Percentiles rank a stretch among this genome's conserved stretches.
phyloP scores from a whole-genome alignment of 1,140 invertebrate genomes.

The Drosophila pallidifrons region DNA sequence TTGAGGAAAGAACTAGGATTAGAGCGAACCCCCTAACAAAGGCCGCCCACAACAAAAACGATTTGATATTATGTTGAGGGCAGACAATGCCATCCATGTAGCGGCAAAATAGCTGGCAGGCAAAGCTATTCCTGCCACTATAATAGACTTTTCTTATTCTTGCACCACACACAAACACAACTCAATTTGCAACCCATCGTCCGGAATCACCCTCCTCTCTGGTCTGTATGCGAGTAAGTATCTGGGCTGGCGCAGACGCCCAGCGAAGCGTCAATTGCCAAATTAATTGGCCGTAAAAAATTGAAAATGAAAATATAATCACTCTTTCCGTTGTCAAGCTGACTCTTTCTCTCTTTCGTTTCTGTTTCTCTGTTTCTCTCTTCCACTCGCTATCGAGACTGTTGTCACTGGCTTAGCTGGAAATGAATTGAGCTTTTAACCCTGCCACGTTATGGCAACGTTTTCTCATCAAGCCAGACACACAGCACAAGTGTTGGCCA shows the following conservation, averaged over 20 bases:
- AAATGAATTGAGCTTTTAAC: constrained; percentile 65
- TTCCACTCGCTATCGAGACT: neutral
- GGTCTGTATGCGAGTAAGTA: constrained; percentile 29
- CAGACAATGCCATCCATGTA: constrained; percentile 66
- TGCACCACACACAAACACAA: constrained; percentile 74
- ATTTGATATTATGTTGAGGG: constrained; percentile 49
- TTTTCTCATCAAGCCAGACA: constrained; percentile 67
- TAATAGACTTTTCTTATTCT: constrained; percentile 83
- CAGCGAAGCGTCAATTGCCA: constrained; percentile 82
- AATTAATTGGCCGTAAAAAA: constrained; percentile 84
- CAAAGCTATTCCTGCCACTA: constrained; percentile 61
- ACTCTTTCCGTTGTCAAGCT: constrained; percentile 76
- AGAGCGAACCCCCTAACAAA: constrained; percentile 64
- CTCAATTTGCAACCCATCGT: constrained; percentile 64
- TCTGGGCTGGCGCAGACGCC: constrained; percentile 66
- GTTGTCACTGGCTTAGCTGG: constrained; percentile 56
- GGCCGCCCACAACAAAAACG: constrained; percentile 56
- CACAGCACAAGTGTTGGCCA: constrained; percentile 40
- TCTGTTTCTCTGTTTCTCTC: neutral
- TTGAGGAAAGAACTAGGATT: constrained; percentile 21
- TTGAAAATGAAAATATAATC: constrained; percentile 84
- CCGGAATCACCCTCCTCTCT: constrained; percentile 9
- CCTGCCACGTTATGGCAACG: constrained; percentile 41
- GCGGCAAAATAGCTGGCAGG: constrained; percentile 69
- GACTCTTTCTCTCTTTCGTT: constrained; percentile 32